Evolutionary conservation across 2,888 invertebrate species (phyloP).

Genomic region (Saturnia pavonia): DNA sequence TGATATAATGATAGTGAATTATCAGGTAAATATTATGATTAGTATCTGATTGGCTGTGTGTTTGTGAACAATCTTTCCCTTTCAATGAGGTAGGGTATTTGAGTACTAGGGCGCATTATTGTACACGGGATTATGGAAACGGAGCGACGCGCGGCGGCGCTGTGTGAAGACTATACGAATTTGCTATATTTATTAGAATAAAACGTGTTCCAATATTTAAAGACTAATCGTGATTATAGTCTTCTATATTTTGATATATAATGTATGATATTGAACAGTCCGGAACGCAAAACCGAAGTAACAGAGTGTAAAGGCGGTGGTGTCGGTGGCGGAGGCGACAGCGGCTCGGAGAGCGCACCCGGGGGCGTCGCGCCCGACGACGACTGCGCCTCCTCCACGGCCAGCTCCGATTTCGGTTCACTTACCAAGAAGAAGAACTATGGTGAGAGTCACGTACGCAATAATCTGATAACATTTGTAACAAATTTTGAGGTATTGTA

Average conservation of each 20-base stretch:
- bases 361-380: constrained; percentile 71
- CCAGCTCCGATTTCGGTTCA: constrained; percentile 93
- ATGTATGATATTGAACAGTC: constrained; percentile 43
- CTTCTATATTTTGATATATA: no score
- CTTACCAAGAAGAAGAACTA: constrained; percentile 89
- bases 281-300: constrained; percentile 70
- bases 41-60: no score
- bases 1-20: no score
- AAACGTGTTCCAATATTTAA: not conserved
- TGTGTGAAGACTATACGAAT: no score
- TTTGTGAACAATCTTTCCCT: no score
- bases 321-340: constrained; percentile 68
- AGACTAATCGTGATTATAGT: not conserved
- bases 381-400: constrained; percentile 86
- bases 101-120: no score
- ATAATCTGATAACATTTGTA: not conserved
- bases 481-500: not conserved
- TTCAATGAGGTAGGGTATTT: no score
- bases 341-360: constrained; percentile 70
- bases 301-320: constrained; percentile 62
- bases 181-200: not conserved
- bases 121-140: no score
- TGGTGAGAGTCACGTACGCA: constrained; percentile 41
- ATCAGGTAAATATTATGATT: no score
- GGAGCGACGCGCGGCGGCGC: no score